These are phyloP conservation scores for Brachionus calyciflorus DNA, from an alignment of 1,140 invertebrate species.

Conservation along the genomic window DNA sequence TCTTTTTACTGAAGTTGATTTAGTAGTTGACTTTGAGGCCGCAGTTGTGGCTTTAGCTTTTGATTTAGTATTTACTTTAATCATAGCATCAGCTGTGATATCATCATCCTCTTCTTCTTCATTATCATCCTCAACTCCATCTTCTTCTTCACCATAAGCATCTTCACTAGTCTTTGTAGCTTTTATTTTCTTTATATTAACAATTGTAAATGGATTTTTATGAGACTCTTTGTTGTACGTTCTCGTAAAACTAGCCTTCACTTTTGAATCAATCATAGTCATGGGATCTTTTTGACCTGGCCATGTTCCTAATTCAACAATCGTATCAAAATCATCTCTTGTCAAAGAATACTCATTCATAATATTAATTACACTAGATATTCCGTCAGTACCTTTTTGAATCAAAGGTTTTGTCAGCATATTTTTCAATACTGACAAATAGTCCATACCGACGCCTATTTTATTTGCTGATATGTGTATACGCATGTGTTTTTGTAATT, in stretches of 20 bases:
- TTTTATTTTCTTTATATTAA: constrained; percentile 47
- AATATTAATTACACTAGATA: constrained; percentile 70
- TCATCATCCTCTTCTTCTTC: constrained; percentile 48
- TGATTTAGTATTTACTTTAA: constrained; percentile 35
- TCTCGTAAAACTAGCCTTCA: constrained; percentile 41
- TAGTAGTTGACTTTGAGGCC: neutral
- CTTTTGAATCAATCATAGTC: constrained; percentile 68
- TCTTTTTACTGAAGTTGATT: neutral
- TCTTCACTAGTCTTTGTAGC: neutral
- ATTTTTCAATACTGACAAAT: constrained; percentile 71
- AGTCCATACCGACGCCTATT: constrained; percentile 66
- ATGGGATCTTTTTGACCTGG: constrained; percentile 73
- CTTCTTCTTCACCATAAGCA: constrained; percentile 46
- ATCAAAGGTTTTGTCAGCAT: constrained; percentile 73
- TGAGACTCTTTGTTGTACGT: constrained; percentile 40
- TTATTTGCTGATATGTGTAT: constrained; percentile 55
- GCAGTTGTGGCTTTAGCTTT: constrained; percentile 5
- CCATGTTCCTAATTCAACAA: constrained; percentile 81
- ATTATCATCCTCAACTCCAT: constrained; percentile 48
- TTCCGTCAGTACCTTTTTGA: constrained; percentile 66
- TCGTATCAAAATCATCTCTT: constrained; percentile 82
- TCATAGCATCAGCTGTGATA: constrained; percentile 41
- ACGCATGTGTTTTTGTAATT: constrained; percentile 55
- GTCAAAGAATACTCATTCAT: constrained; percentile 78
- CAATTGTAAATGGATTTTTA: constrained; percentile 1